A percentile compares a stretch with the other conserved stretches of the same genome.
Conservation (phyloP, 2,888 invertebrate genomes). For the Drosophila meridionalis region DNA sequence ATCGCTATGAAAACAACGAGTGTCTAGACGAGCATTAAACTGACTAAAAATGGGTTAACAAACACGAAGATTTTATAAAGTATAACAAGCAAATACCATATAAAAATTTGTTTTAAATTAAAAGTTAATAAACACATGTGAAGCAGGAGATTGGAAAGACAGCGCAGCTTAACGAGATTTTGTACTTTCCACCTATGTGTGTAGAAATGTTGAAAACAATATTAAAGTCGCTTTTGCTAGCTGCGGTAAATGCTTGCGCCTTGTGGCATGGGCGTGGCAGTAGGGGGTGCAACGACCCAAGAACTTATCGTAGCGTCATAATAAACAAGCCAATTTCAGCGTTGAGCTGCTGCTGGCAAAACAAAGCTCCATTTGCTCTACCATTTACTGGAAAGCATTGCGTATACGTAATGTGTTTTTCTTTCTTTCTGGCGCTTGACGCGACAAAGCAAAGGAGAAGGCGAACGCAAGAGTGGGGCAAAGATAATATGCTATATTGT, state of each 20-base stretch:
- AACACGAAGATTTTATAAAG: background rate
- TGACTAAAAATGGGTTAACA: background rate
- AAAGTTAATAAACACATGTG: background rate
- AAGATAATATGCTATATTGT: constrained; percentile 38
- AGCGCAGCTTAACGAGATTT: background rate
- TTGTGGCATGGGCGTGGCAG: constrained; percentile 12
- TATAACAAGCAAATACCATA: background rate
- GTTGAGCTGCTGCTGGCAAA: constrained; percentile 54
- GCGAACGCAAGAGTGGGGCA: background rate
- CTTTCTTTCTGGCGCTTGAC: constrained; percentile 23
- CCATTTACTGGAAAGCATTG: constrained; percentile 61
- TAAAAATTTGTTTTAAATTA: background rate
- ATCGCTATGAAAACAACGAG: no score
- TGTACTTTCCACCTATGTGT: background rate
- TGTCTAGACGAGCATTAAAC: background rate
- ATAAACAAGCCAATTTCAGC: constrained; percentile 68
- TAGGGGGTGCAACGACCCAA: constrained; percentile 56
- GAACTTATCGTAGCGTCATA: constrained; percentile 57
- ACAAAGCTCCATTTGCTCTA: constrained; percentile 71
- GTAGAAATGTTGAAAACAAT: background rate
- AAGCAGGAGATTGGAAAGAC: background rate
- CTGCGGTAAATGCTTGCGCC: constrained; percentile 12
- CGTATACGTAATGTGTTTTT: constrained; percentile 62
- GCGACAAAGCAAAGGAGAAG: constrained; percentile 24
- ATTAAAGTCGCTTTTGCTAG: constrained; percentile 12